A percentile compares a stretch with the other conserved stretches of the same genome.
Conservation (phyloP, 2,113 vertebrate genomes). For the Polypterus senegalus region DNA sequence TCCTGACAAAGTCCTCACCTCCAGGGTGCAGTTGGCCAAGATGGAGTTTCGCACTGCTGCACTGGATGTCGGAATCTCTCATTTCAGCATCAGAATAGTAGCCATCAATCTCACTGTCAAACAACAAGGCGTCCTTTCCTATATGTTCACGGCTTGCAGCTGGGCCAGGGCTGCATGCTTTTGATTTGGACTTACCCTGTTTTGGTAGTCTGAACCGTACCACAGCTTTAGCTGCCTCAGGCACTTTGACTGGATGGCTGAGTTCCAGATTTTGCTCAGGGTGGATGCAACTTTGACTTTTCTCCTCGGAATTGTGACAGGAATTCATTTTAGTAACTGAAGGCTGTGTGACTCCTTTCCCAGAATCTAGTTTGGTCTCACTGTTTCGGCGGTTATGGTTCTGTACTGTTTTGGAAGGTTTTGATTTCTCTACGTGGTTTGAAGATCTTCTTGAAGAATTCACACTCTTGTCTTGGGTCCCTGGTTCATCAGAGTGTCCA, state of each 20-base stretch:
- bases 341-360: slow-evolving; percentile 49
- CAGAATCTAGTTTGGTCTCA: slow-evolving; percentile 26
- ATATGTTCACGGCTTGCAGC: slow-evolving; percentile 13
- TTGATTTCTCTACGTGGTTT: slow-evolving; percentile 20
- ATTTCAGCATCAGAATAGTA: slow-evolving; percentile 86
- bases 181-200: slow-evolving; percentile 53
- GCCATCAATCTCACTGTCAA: slow-evolving; percentile 70
- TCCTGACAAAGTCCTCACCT: slow-evolving; percentile 76
- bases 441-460: slow-evolving; percentile 22
- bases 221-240: slow-evolving; percentile 46
- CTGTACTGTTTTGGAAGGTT: slow-evolving; percentile 24
- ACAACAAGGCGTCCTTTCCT: slow-evolving; percentile 49
- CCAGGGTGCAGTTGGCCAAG: slow-evolving; percentile 63
- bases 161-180: slow-evolving; percentile 31
- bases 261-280: slow-evolving; percentile 37
- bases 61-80: slow-evolving; percentile 68
- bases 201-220: slow-evolving; percentile 61
- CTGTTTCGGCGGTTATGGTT: slow-evolving; percentile 30
- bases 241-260: slow-evolving; percentile 49
- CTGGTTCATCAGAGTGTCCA: slow-evolving; percentile 14
- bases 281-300: slow-evolving; percentile 26
- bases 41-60: slow-evolving; percentile 49
- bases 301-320: slow-evolving; percentile 47
- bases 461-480: slow-evolving; percentile 9
- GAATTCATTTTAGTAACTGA: slow-evolving; percentile 62